These are phyloP conservation scores for Vidua macroura DNA, from an alignment of 2,113 vertebrate species.

Conservation along the genomic window DNA sequence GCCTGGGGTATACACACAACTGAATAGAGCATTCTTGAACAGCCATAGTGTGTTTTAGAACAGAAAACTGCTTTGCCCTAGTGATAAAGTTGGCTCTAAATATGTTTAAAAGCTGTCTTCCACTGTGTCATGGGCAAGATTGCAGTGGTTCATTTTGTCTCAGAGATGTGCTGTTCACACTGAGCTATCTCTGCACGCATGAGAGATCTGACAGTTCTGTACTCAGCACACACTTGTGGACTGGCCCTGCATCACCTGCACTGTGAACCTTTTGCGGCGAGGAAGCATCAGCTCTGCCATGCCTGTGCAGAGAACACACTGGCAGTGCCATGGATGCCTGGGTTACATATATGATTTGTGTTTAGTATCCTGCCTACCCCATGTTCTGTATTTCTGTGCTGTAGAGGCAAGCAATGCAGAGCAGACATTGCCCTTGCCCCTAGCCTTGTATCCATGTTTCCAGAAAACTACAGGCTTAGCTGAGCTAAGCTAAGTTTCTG, in stretches of 20 bases:
- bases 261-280: background rate
- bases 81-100: background rate
- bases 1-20: background rate
- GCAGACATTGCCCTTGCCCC: background rate
- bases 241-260: background rate
- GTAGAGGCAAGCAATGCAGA: background rate
- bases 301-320: accelerated
- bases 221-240: background rate
- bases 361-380: background rate
- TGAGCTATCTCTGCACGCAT: background rate
- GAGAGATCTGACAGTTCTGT: background rate
- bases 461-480: background rate
- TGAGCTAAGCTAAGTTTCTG: background rate
- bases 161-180: background rate
- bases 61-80: background rate
- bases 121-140: background rate
- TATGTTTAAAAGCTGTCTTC: background rate
- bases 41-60: background rate
- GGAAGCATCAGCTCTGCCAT: background rate
- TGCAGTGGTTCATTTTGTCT: background rate
- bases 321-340: background rate
- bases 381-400: background rate
- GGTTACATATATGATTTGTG: background rate
- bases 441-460: background rate
- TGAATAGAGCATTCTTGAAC: background rate